A percentile compares a stretch with the other conserved stretches of the same genome.
Conservation (phyloP, 2,113 vertebrate genomes). For the Orthonyx spaldingii region DNA sequence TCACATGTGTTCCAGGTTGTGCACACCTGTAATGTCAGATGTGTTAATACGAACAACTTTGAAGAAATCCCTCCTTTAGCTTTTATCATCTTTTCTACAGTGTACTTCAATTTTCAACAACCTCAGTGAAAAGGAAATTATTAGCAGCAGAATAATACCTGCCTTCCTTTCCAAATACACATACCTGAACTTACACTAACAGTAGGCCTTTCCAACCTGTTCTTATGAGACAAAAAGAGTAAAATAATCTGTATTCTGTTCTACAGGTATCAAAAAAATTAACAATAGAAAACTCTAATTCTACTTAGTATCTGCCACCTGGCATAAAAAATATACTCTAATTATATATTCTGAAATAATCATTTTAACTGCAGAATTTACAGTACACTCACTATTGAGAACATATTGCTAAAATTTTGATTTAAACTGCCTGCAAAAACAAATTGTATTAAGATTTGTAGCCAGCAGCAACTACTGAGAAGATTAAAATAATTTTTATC, state of each 20-base stretch:
- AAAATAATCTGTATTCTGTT: background rate
- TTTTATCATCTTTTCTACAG: background rate
- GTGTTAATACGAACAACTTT: background rate
- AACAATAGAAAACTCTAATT: background rate
- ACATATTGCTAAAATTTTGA: background rate
- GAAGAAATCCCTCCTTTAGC: background rate
- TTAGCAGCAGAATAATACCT: background rate
- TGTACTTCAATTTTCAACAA: background rate
- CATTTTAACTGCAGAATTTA: background rate
- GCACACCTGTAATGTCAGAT: background rate
- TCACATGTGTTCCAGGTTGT: accelerated
- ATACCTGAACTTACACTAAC: background rate
- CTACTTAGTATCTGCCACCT: background rate
- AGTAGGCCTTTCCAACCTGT: background rate
- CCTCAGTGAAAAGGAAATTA: background rate
- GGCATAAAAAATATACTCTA: background rate
- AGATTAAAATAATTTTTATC: background rate
- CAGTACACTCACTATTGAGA: background rate
- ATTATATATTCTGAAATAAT: background rate
- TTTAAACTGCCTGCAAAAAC: background rate
- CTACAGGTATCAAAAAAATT: background rate
- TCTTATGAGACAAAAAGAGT: background rate
- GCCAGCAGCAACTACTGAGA: background rate
- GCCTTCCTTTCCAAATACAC: background rate
- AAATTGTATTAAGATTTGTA: background rate